phyloP scores from a whole-genome alignment of 2,113 vertebrate species.

The Rattus rattus region DNA sequence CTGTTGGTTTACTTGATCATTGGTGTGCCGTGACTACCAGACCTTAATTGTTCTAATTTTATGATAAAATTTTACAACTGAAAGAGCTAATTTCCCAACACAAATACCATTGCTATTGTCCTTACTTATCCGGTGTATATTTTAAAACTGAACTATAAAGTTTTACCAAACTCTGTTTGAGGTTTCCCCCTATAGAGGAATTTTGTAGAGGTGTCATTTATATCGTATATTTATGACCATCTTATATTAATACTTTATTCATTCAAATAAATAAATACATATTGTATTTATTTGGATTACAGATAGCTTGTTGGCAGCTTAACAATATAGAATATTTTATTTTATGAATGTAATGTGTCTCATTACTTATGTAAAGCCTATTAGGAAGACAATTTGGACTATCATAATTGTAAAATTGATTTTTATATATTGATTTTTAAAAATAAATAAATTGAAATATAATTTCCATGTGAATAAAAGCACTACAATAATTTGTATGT shows the following conservation, averaged over 20 bases:
- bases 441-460: background rate
- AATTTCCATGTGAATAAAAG: background rate
- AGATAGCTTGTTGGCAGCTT: background rate
- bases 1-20: background rate
- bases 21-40: background rate
- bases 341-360: background rate
- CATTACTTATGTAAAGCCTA: background rate
- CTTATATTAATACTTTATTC: background rate
- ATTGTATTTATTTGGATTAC: constrained; percentile 14
- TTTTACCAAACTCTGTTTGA: background rate
- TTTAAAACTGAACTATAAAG: background rate
- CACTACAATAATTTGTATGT: background rate
- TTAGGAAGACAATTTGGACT: background rate
- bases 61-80: background rate
- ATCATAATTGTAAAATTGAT: background rate
- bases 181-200: background rate
- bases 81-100: background rate
- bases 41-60: background rate
- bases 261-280: background rate
- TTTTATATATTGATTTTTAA: background rate
- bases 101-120: background rate
- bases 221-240: background rate
- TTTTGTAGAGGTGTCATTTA: constrained; percentile 10
- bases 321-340: background rate
- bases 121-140: background rate